Conservation (phyloP, 2,888 invertebrate genomes). For the Petrolisthes manimaculis region DNA sequence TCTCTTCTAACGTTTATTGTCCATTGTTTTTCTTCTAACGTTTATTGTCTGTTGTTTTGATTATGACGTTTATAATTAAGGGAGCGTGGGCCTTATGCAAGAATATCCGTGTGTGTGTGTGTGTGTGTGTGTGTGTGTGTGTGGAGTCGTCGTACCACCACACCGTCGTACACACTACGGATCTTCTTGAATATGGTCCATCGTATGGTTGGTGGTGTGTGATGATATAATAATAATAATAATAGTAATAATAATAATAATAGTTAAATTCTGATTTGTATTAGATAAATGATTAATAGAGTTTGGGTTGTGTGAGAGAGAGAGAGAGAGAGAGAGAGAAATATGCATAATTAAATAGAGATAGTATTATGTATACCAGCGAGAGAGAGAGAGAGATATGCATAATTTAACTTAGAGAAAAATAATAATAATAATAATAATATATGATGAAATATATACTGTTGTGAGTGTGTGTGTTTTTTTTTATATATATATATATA, state of each 20-base stretch:
- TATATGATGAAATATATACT: no score
- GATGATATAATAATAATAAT: neutral
- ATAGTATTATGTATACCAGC: no score
- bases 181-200: neutral
- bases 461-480: no score
- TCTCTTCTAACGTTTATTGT: neutral
- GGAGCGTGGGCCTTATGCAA: neutral
- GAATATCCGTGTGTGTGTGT: neutral
- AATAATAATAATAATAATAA: no score
- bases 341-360: no score
- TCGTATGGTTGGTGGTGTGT: neutral
- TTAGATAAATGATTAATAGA: neutral
- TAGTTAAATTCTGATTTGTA: neutral
- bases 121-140: neutral
- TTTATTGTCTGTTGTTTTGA: no score
- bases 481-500: no score
- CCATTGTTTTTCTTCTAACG: no score
- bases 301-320: neutral
- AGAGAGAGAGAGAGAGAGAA: neutral
- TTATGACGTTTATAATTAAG: slow-evolving; percentile 6
- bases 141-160: no score
- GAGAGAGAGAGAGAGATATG: no score
- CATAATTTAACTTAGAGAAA: no score
- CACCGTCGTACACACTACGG: no score
- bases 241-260: slow-evolving; percentile 4